Percentiles rank a stretch among this genome's conserved stretches.
Evolutionary conservation across 1,140 invertebrate species (phyloP).

Genomic region (Orius laevigatus): DNA sequence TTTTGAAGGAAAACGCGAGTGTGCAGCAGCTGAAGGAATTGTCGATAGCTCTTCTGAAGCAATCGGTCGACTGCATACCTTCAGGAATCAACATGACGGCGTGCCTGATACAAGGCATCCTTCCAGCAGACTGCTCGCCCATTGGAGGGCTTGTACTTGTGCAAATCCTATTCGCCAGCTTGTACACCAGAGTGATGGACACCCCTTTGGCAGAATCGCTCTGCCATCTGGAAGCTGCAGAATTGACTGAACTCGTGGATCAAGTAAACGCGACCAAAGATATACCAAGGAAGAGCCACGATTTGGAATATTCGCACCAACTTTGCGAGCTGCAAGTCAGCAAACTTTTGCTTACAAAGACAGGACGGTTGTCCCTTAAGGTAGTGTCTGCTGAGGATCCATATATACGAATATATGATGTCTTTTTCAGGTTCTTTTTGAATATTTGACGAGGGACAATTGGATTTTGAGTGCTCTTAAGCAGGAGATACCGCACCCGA

Average conservation of each 20-base stretch:
- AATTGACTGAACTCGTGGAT: slow-evolving; percentile 49
- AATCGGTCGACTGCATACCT: slow-evolving; percentile 44
- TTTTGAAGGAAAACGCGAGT: slow-evolving; percentile 12
- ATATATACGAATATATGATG: not conserved
- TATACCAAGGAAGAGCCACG: slow-evolving; percentile 16
- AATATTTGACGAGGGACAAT: slow-evolving; percentile 49
- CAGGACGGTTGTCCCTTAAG: slow-evolving; percentile 37
- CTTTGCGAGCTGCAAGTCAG: slow-evolving; percentile 35
- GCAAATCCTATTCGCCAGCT: slow-evolving; percentile 30
- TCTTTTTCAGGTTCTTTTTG: slow-evolving; percentile 39
- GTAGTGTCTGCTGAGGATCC: slow-evolving; percentile 24
- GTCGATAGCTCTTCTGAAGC: slow-evolving; percentile 45
- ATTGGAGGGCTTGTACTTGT: slow-evolving; percentile 46
- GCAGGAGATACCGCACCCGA: slow-evolving; percentile 14
- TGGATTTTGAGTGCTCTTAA: slow-evolving; percentile 43
- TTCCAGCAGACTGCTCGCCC: slow-evolving; percentile 45
- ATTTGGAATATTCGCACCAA: slow-evolving; percentile 30
- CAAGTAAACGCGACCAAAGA: slow-evolving; percentile 26
- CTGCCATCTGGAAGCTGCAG: slow-evolving; percentile 53
- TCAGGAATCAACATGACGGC: slow-evolving; percentile 34
- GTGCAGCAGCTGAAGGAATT: slow-evolving; percentile 35
- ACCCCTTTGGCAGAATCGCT: slow-evolving; percentile 45
- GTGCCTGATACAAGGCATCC: slow-evolving; percentile 38
- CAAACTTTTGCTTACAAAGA: slow-evolving; percentile 33
- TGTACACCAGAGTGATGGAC: slow-evolving; percentile 26